phyloP scores from a whole-genome alignment of 2,888 invertebrate species.

The Lycia hirtaria region DNA sequence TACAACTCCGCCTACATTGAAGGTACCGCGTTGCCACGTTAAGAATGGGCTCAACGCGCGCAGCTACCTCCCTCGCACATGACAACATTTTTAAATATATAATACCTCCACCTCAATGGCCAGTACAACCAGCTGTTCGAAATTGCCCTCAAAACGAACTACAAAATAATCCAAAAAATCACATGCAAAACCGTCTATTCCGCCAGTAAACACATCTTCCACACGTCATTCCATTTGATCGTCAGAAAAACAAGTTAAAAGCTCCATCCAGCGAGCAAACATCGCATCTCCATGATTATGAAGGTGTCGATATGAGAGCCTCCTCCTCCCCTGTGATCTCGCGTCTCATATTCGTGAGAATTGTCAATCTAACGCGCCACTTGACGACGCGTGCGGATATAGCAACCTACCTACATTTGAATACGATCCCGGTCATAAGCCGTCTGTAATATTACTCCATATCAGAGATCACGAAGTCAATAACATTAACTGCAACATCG shows the following conservation, averaged over 20 bases:
- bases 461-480: neutral
- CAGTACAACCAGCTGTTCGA: too few relatives aligned
- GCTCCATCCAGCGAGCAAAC: constrained; percentile 1
- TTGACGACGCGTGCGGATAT: constrained; percentile 22
- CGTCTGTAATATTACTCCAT: constrained; percentile 15
- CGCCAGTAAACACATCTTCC: neutral
- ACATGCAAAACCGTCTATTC: neutral
- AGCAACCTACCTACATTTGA: constrained; percentile 6
- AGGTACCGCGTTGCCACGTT: too few relatives aligned
- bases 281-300: constrained; percentile 26
- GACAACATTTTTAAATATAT: too few relatives aligned
- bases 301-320: constrained; percentile 27
- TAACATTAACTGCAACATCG: too few relatives aligned
- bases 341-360: constrained; percentile 29
- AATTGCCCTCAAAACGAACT: neutral
- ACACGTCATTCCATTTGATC: constrained; percentile 12
- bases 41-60: too few relatives aligned
- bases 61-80: too few relatives aligned
- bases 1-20: too few relatives aligned
- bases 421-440: constrained; percentile 15
- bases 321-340: constrained; percentile 34
- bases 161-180: neutral
- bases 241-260: constrained; percentile 17
- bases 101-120: too few relatives aligned
- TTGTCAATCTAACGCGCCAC: constrained; percentile 41